Evolutionary conservation across 2,888 invertebrate species (phyloP).

Genomic region (Chrysotoxum bicinctum): DNA sequence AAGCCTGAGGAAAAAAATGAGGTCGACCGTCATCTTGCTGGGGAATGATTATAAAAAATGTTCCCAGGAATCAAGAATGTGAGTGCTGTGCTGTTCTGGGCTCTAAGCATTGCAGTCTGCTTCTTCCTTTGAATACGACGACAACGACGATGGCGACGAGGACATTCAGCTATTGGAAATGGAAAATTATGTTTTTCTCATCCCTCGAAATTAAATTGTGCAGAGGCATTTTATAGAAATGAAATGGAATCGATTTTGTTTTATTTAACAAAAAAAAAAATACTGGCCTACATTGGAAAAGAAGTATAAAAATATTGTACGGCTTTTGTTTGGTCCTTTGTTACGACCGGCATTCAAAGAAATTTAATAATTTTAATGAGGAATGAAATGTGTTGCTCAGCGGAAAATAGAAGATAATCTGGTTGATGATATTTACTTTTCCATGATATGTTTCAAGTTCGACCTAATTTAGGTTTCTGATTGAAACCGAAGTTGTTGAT

Average conservation of each 20-base stretch:
- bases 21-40: conserved; percentile 30
- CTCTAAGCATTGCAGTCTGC: conserved; percentile 11
- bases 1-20: background rate
- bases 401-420: background rate
- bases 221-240: conserved; percentile 47
- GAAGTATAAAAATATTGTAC: background rate
- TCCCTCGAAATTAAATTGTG: conserved; percentile 54
- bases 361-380: conserved; percentile 4
- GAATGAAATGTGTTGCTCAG: background rate
- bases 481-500: too few species aligned
- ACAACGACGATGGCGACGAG: background rate
- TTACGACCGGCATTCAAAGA: conserved; percentile 11
- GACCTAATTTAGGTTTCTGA: too few species aligned
- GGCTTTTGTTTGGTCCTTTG: conserved; percentile 3
- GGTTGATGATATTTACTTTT: background rate
- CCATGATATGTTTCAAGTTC: too few species aligned
- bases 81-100: background rate
- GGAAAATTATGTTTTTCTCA: conserved; percentile 54
- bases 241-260: conserved; percentile 55
- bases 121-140: background rate
- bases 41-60: conserved; percentile 51
- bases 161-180: conserved; percentile 52
- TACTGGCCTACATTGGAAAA: conserved; percentile 35
- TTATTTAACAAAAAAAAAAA: background rate
- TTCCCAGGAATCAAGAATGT: conserved; percentile 20